phyloP scores from a whole-genome alignment of 23 tunicate genomes.

The Diplosoma virens region DNA sequence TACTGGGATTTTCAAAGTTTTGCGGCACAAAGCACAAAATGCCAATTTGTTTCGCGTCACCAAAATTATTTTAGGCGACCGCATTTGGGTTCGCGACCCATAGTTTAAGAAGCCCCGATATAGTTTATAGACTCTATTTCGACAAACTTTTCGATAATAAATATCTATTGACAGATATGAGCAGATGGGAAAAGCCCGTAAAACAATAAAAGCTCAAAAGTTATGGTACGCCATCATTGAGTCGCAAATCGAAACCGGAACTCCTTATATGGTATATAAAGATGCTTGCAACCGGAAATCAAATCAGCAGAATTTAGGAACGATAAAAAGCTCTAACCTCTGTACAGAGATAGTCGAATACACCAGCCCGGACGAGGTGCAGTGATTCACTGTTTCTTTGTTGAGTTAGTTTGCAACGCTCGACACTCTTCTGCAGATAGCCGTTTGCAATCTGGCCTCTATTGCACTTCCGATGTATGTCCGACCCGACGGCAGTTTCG shows the following conservation, averaged over 20 bases:
- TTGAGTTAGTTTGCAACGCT: too few species aligned
- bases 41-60: too few species aligned
- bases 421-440: conserved; percentile 60
- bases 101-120: too few species aligned
- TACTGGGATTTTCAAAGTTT: too few species aligned
- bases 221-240: conserved; percentile 97
- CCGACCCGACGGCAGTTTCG: conserved; percentile 47
- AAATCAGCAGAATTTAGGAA: conserved; percentile 97
- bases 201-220: conserved; percentile 83
- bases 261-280: conserved; percentile 98
- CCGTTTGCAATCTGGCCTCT: conserved; percentile 97
- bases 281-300: conserved; percentile 99
- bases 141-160: too few species aligned
- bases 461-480: conserved; percentile 92
- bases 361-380: conserved; percentile 85
- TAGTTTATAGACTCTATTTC: too few species aligned
- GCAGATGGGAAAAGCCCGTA: conserved; percentile 75
- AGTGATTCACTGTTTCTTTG: too few species aligned
- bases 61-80: too few species aligned
- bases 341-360: conserved; percentile 99
- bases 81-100: too few species aligned
- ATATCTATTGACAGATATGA: conserved; percentile 92
- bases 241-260: conserved; percentile 98
- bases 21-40: too few species aligned
- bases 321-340: conserved; percentile 91